Conservation (phyloP, 2,797 vertebrate species). For the Lepus oiostolus region DNA sequence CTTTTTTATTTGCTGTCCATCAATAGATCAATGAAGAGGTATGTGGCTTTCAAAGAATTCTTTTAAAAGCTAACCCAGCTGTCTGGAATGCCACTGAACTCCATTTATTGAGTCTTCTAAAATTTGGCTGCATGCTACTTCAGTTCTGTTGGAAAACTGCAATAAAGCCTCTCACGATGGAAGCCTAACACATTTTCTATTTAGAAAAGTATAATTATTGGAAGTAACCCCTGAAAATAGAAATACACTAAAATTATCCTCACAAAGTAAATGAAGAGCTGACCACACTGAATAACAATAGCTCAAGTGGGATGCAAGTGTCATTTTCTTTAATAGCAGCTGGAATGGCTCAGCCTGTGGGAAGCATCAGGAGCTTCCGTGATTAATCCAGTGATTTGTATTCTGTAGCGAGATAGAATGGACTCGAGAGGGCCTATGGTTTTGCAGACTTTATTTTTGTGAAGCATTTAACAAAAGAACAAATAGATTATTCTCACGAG, state of each 20-base stretch:
- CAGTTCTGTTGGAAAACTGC: not conserved
- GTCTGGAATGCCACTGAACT: not conserved
- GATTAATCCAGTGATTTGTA: not conserved
- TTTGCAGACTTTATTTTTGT: not conserved
- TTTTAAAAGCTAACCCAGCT: not conserved
- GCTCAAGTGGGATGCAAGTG: not conserved
- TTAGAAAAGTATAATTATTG: not conserved
- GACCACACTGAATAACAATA: not conserved
- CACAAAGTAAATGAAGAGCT: too few relatives aligned
- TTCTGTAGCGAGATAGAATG: not conserved
- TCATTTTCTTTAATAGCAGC: not conserved
- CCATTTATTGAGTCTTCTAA: not conserved
- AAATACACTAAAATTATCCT: not conserved
- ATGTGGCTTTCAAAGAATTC: not conserved
- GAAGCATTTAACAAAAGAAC: not conserved
- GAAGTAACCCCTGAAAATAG: not conserved
- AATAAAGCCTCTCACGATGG: not conserved
- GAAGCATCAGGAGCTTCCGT: fast-evolving
- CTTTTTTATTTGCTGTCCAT: not conserved
- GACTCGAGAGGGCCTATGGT: not conserved
- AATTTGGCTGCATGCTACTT: not conserved
- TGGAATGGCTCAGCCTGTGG: not conserved
- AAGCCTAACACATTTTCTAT: not conserved
- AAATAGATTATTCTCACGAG: not conserved
- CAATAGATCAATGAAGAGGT: not conserved